Base-by-base conservation (phyloP, 2,797 vertebrate genomes). In the Brachymystax lenok region DNA sequence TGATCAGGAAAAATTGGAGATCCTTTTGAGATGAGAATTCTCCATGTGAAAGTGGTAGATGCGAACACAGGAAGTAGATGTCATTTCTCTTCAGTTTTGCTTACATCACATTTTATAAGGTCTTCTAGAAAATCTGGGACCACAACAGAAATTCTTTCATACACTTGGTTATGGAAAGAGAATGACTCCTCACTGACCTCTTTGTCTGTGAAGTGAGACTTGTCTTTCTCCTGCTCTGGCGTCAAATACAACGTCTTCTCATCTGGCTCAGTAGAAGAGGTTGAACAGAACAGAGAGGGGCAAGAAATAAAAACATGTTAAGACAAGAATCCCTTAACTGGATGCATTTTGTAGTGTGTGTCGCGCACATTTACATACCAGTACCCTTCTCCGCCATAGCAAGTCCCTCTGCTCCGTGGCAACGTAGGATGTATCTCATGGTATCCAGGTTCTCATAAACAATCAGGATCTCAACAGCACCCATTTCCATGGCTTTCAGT, bases 151-250 rank as follows among this genome's bases (percentile, higher is more conserved):
- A 33, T 12, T 6, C 28, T 30, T 27, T 16, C 28, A 51, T 63
- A 17, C 35, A 8, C 24, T 46, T 72, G 21, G 17, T 35, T 13
- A 10, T 72, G 19, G 64, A 51, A 61, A 51, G 16, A 56, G 12
- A 46, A 46, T 7, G 46, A 24, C 56, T 33, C 17, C 52, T 64
- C 6, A 28, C 76, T 68, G 92, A 96, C 96, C 95, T 96, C 96
- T 91, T 96, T 96, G 84, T 96, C 96, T 92, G 93, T 96, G 91
- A 96, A 96, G 90, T 96, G 96, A 81, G 96, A 96, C 89, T 96
- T 96, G 90, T 96, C 96, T 88, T 96, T 96, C 86, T 96, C 96
- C 85, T 96, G 96, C 82, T 96, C 96, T 81, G 95, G 95, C 85
- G 96, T 96, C 89, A 96, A 91, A 88, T 96, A 96, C 67, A 96